Conservation (phyloP, 2,113 vertebrate genomes). For the Dasyurus viverrinus region DNA sequence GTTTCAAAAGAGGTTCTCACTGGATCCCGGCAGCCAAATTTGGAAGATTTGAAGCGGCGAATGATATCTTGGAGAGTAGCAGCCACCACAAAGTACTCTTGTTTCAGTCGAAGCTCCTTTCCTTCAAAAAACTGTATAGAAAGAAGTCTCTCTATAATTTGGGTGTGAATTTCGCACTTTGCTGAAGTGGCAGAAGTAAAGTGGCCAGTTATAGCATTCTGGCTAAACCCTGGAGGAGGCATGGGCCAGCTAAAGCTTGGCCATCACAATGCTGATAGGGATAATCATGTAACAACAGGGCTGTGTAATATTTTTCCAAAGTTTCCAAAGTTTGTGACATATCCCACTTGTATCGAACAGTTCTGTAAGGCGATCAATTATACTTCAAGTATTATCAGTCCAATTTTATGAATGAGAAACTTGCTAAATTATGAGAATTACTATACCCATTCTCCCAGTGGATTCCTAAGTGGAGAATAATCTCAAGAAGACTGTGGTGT, state of each 20-base stretch:
- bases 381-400: neutral
- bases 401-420: neutral
- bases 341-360: neutral
- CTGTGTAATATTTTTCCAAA: neutral
- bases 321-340: neutral
- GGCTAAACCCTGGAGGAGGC: neutral
- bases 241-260: neutral
- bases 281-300: neutral
- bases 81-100: slow-evolving; percentile 93
- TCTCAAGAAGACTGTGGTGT: neutral
- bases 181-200: neutral
- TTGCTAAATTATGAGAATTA: neutral
- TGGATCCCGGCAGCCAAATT: slow-evolving; percentile 91
- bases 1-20: slow-evolving; percentile 90
- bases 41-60: slow-evolving; percentile 92
- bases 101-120: slow-evolving; percentile 92
- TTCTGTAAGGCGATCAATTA: neutral
- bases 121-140: slow-evolving; percentile 90
- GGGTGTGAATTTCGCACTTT: too few relatives aligned
- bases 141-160: neutral
- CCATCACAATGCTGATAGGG: neutral
- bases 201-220: neutral
- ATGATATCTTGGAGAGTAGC: slow-evolving; percentile 93
- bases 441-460: neutral
- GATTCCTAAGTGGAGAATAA: neutral